These are phyloP conservation scores for Laspeyria flexula DNA, from an alignment of 2,888 invertebrate species.

Conservation along the genomic window DNA sequence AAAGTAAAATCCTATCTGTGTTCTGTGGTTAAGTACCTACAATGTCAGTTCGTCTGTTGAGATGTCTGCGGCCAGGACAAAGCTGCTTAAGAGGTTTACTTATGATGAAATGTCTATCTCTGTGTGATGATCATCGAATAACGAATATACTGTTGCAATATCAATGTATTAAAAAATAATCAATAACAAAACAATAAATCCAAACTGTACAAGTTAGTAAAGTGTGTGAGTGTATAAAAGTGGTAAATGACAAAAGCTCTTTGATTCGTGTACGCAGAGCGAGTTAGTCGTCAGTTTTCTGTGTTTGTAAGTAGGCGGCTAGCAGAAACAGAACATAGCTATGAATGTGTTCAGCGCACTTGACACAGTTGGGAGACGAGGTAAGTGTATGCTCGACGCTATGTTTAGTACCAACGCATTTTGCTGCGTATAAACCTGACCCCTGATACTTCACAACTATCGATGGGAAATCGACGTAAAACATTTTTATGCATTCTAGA, in stretches of 20 bases:
- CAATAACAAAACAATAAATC: too few species aligned
- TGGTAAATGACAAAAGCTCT: background rate
- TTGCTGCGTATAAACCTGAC: conserved; percentile 38
- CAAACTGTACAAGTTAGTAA: too few species aligned
- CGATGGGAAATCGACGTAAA: conserved; percentile 27
- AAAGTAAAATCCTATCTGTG: too few species aligned
- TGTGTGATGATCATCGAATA: too few species aligned
- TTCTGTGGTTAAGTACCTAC: too few species aligned
- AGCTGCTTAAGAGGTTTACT: too few species aligned
- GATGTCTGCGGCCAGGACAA: too few species aligned
- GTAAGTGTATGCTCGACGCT: conserved; percentile 36
- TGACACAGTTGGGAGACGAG: conserved; percentile 47
- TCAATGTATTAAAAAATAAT: too few species aligned
- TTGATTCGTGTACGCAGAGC: background rate
- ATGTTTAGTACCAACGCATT: conserved; percentile 53
- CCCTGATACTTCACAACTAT: conserved; percentile 21
- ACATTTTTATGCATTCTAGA: conserved; percentile 30
- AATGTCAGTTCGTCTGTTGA: too few species aligned
- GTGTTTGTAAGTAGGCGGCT: conserved; percentile 3
- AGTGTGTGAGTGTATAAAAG: too few species aligned
- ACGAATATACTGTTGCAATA: too few species aligned
- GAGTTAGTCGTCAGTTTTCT: background rate
- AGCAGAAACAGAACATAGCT: conserved; percentile 26
- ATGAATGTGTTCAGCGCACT: conserved; percentile 35
- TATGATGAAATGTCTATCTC: too few species aligned